Evolutionary conservation across 92 coral and sea anemone genomes (phyloP), one percentile per base, ranked within the genome.

Genomic region (Ricordea florida): DNA sequence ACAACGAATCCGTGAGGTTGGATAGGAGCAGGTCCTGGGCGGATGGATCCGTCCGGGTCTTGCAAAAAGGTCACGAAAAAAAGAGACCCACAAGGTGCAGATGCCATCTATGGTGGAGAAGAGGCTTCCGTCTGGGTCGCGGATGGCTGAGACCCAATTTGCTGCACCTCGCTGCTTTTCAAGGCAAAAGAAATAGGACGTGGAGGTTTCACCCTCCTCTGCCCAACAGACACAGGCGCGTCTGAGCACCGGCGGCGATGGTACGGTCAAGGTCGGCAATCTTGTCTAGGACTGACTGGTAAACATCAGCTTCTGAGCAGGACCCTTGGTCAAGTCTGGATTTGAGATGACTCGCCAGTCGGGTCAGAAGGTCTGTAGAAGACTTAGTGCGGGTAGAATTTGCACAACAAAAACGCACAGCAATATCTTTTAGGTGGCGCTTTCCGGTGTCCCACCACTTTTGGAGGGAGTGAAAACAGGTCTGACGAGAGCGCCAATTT

Each of bases 401-500:
- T 13, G 18, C 16, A 1, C 23, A 10, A 37, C 43, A 59, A 11
- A 11, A 6, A 3, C 14, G 15, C 0, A 47, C 25, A 0, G 79
- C 33, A 20, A 51, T 23, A 7, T 53, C 72, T 3, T 57, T 72
- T 11, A 64, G 24, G 2, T 42, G 27, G 0, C 13, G 16, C 23
- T 86, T 86, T 9, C 79, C 84, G 0, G 18, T 11, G 63, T 81
- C 92, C 87, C 87, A 81, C 92, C 87, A 80, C 1, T 49, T 42
- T 0, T 5, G 35, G 0, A 40, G 28, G 16, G 71, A 43, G n/a
- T 6, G 2, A 50, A 35, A 86, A 4, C 14, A n/a, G 18, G 4
- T 10, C 24, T 37, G 22, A 1, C 17, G 15, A 1, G 3, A 3
- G 1, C 27, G 30, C 83, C 72, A 83, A 9, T 1, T 0, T 9